phyloP scores from a whole-genome alignment of 1,140 invertebrate species.

The Chironomus striatipennis region DNA sequence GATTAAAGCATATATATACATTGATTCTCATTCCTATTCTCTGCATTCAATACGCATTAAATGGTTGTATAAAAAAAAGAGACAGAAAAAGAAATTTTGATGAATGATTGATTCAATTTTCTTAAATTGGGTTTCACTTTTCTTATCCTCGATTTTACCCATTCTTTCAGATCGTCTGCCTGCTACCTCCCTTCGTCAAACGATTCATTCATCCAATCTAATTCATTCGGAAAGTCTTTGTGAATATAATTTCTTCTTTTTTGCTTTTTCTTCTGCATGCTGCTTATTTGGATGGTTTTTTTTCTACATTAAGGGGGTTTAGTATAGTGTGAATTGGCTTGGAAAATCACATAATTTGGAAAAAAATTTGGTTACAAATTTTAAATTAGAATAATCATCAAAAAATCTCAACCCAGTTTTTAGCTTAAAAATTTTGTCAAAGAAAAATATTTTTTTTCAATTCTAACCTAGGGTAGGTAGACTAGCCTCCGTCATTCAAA shows the following conservation, averaged over 20 bases:
- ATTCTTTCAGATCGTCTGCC: background rate
- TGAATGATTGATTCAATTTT: slow-evolving; percentile 23
- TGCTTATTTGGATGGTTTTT: too few species aligned
- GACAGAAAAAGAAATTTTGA: background rate
- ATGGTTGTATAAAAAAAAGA: background rate
- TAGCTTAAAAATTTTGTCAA: too few species aligned
- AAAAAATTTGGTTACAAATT: too few species aligned
- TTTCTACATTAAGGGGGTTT: background rate
- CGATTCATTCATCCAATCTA: slow-evolving; percentile 8
- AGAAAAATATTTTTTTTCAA: too few species aligned
- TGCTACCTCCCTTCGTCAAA: background rate
- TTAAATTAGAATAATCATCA: background rate
- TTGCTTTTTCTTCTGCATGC: background rate
- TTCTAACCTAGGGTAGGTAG: too few species aligned
- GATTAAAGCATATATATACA: too few species aligned
- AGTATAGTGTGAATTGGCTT: background rate
- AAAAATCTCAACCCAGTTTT: too few species aligned
- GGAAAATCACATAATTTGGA: too few species aligned
- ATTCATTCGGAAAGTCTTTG: background rate
- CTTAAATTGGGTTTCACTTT: slow-evolving; percentile 19
- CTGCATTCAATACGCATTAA: background rate
- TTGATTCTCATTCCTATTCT: too few species aligned
- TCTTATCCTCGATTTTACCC: background rate
- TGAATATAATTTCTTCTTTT: background rate
- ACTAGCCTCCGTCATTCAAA: too few species aligned